phyloP scores from a whole-genome alignment of 2,113 vertebrate species.

The Cichladusa arquata region DNA sequence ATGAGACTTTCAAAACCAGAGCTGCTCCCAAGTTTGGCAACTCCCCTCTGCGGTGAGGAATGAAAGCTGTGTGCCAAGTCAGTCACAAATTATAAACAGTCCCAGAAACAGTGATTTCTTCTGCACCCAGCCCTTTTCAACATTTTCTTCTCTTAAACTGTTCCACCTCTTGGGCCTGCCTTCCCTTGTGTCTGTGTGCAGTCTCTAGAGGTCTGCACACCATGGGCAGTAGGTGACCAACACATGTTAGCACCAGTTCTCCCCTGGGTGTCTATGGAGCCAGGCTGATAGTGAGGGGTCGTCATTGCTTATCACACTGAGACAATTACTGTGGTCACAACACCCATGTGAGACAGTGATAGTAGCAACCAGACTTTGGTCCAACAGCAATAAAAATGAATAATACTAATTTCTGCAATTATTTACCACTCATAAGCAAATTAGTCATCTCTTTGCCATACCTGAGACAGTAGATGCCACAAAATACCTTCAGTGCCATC shows the following conservation, averaged over 20 bases:
- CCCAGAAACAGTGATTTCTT: neutral
- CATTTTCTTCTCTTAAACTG: neutral
- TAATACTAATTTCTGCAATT: constrained; percentile 26
- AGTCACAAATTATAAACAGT: constrained; percentile 1
- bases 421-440: constrained; percentile 29
- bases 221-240: neutral
- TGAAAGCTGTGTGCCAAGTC: neutral
- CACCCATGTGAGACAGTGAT: neutral
- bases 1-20: constrained; percentile 13
- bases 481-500: constrained; percentile 64
- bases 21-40: constrained; percentile 48
- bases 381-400: neutral
- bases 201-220: neutral
- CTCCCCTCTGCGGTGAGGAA: neutral
- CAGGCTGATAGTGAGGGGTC: neutral
- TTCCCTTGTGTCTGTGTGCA: accelerated
- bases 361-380: neutral
- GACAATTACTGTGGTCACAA: neutral
- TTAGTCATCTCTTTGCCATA: constrained; percentile 36
- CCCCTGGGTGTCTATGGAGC: neutral
- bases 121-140: neutral
- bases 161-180: neutral
- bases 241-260: neutral
- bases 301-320: neutral
- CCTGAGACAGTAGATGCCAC: constrained; percentile 58